phyloP scores from a whole-genome alignment of 2,888 invertebrate species.

The Pyralis farinalis region DNA sequence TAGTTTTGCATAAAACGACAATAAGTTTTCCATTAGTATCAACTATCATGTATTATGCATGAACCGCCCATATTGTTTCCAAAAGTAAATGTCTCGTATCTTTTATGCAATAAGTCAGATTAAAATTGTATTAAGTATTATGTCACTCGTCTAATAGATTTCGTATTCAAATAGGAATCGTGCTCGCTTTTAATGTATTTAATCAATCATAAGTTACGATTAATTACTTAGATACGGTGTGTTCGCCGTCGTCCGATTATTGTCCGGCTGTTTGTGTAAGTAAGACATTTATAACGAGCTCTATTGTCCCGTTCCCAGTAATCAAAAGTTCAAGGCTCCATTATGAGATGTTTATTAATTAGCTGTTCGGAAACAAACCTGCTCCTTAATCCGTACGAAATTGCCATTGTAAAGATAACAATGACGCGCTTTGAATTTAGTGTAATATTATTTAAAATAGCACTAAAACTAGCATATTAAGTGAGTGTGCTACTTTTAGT shows the following conservation, averaged over 20 bases:
- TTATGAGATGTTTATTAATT: slow-evolving; percentile 75
- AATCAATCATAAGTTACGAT: slow-evolving; percentile 79
- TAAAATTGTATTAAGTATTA: slow-evolving; percentile 75
- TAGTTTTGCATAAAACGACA: slow-evolving; percentile 58
- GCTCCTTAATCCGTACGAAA: slow-evolving; percentile 49
- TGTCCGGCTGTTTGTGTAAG: slow-evolving; percentile 46
- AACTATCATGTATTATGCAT: slow-evolving; percentile 61
- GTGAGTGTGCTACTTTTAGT: too few species aligned
- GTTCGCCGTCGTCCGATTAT: slow-evolving; percentile 56
- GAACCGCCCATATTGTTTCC: slow-evolving; percentile 68
- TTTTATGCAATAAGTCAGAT: slow-evolving; percentile 71
- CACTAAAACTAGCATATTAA: background rate
- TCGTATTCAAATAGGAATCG: slow-evolving; percentile 77
- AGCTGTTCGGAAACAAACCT: slow-evolving; percentile 58
- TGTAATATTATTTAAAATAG: slow-evolving; percentile 23
- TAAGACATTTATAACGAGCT: slow-evolving; percentile 63
- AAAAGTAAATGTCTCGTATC: slow-evolving; percentile 60
- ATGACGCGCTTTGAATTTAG: slow-evolving; percentile 51
- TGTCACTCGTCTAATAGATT: slow-evolving; percentile 73
- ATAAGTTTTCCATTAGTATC: slow-evolving; percentile 57
- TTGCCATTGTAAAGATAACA: slow-evolving; percentile 51
- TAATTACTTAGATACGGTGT: slow-evolving; percentile 75
- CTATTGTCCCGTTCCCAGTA: slow-evolving; percentile 68
- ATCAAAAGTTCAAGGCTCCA: slow-evolving; percentile 74
- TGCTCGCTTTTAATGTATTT: slow-evolving; percentile 74